phyloP scores from a whole-genome alignment of 2,888 invertebrate species.

The Eupithecia centaureata region DNA sequence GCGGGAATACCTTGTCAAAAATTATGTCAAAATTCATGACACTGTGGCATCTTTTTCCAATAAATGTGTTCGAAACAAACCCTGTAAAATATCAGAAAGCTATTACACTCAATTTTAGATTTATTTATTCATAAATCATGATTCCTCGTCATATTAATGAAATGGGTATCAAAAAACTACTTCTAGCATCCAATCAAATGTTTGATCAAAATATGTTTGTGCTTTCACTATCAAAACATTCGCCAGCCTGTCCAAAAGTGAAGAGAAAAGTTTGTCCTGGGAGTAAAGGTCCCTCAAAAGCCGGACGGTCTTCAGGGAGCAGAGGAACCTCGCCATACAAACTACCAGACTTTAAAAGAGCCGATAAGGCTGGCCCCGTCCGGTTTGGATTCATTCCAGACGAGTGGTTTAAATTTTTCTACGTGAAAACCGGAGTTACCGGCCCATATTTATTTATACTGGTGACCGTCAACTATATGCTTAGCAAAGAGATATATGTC shows the following conservation, averaged over 20 bases:
- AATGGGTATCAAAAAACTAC: conserved; percentile 31
- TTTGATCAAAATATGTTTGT: conserved; percentile 30
- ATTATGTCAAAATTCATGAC: too few species aligned
- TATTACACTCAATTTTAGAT: neutral
- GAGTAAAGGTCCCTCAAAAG: conserved; percentile 14
- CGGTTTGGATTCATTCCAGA: conserved; percentile 82
- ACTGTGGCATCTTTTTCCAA: too few species aligned
- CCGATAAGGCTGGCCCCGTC: conserved; percentile 71
- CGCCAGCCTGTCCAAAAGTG: conserved; percentile 41
- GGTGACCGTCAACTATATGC: conserved; percentile 89
- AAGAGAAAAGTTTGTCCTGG: conserved; percentile 26
- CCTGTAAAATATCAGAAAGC: neutral
- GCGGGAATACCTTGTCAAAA: too few species aligned
- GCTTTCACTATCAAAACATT: conserved; percentile 17
- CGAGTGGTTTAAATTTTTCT: conserved; percentile 91
- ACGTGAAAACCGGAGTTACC: conserved; percentile 93
- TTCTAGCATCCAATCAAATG: conserved; percentile 40
- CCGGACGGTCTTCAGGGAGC: neutral
- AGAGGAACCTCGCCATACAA: neutral
- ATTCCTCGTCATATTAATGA: conserved; percentile 38
- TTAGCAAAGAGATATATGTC: conserved; percentile 97
- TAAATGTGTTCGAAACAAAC: neutral
- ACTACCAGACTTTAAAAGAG: conserved; percentile 50
- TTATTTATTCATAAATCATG: conserved; percentile 41
- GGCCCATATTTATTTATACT: conserved; percentile 95